Evolutionary conservation across 1,140 invertebrate genomes (phyloP).

Genomic region (Diachasmimorpha longicaudata): DNA sequence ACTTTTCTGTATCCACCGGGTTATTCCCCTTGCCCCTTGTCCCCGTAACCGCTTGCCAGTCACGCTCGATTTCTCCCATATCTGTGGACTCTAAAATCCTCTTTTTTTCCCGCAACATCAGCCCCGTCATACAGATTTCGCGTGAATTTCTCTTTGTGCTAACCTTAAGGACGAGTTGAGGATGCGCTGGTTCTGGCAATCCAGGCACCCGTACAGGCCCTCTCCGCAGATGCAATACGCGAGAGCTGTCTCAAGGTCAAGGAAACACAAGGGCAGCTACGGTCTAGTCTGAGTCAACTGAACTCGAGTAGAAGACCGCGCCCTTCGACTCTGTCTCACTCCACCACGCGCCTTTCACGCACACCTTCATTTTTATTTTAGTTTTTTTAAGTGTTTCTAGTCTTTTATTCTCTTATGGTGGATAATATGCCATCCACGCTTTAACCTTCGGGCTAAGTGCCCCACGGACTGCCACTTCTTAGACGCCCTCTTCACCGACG

Average conservation of each 20-base stretch:
- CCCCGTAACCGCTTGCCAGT: too few species aligned
- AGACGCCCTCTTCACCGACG: background rate
- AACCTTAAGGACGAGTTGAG: background rate
- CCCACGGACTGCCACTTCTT: constrained; percentile 8
- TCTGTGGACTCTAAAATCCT: too few species aligned
- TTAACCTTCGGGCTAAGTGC: constrained; percentile 29
- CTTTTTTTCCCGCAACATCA: background rate
- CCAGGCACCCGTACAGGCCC: background rate
- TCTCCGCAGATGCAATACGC: constrained; percentile 23
- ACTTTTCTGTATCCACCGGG: too few species aligned
- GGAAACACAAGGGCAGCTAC: constrained; percentile 48
- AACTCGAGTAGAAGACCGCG: background rate
- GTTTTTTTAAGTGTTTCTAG: background rate
- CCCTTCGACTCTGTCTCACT: background rate
- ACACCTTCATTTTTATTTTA: constrained; percentile 33
- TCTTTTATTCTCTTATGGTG: background rate
- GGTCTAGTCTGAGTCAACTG: constrained; percentile 43
- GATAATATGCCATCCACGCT: constrained; percentile 29
- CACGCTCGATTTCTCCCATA: too few species aligned
- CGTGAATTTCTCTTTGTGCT: constrained; percentile 32
- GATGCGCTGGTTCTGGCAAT: background rate
- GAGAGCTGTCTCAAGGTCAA: constrained; percentile 47
- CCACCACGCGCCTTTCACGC: constrained; percentile 48
- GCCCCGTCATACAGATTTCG: background rate
- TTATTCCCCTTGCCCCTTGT: too few species aligned